These are phyloP conservation scores for Acanthosepion esculentum DNA, from an alignment of 2,888 invertebrate species.

Conservation along the genomic window DNA sequence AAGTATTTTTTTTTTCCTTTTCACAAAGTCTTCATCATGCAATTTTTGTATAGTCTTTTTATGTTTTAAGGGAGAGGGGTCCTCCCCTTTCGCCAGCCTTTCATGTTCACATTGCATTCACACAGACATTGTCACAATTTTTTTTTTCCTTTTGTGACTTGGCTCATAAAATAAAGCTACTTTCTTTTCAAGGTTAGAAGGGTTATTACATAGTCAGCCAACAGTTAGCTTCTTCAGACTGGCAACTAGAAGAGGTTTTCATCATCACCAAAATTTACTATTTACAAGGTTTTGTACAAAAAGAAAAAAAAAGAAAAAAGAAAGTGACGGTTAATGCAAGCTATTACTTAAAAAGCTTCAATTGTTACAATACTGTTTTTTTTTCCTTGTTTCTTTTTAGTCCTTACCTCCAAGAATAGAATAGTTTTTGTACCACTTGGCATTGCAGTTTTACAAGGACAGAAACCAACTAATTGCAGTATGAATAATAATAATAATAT, in stretches of 20 bases:
- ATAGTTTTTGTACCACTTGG: no score
- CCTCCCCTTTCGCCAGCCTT: background rate
- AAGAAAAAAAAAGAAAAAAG: background rate
- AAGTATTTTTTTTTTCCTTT: background rate
- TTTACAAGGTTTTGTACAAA: constrained; percentile 4
- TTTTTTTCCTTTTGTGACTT: background rate
- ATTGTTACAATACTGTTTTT: no score
- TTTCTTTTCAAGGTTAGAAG: background rate
- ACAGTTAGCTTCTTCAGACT: background rate
- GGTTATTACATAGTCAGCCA: background rate
- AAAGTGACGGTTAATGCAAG: no score
- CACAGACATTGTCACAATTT: background rate
- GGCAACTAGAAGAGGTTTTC: constrained; percentile 3
- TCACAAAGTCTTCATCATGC: background rate
- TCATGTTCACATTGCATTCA: background rate
- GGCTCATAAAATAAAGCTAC: constrained; percentile 5
- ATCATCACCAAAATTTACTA: background rate
- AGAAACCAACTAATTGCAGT: no score
- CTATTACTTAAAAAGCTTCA: background rate
- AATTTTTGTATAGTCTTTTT: background rate
- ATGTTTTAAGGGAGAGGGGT: background rate
- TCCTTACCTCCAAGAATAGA: no score
- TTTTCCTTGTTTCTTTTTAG: no score
- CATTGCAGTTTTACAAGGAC: no score
- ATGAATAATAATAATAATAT: no score